These are phyloP conservation scores for Pyrocephalus nanus DNA, from an alignment of 2,797 vertebrate genomes.

Conservation along the genomic window DNA sequence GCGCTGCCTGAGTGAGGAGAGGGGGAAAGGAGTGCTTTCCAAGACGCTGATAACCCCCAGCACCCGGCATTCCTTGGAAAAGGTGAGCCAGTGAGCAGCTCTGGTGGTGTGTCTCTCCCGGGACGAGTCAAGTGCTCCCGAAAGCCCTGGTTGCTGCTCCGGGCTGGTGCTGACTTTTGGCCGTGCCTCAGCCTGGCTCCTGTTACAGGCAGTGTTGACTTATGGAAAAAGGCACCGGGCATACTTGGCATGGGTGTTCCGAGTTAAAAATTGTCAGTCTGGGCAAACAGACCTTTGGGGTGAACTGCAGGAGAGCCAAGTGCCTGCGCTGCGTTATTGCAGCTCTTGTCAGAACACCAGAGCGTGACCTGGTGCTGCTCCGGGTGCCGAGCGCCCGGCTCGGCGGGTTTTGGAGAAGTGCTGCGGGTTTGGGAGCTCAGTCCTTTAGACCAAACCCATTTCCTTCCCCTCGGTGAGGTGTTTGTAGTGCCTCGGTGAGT, in stretches of 20 bases:
- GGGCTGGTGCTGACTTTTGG: background rate
- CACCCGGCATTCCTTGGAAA: fast-evolving
- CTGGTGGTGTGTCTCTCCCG: fast-evolving
- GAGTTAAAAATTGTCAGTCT: background rate
- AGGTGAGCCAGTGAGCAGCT: background rate
- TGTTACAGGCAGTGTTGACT: background rate
- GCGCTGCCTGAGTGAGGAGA: fast-evolving
- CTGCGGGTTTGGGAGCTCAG: background rate
- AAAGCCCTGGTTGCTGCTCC: background rate
- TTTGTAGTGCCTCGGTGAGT: background rate
- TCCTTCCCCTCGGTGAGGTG: background rate
- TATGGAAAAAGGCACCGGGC: background rate
- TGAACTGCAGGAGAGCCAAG: background rate
- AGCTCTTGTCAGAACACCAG: background rate
- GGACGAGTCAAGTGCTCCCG: too few relatives aligned
- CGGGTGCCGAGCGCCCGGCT: fast-evolving
- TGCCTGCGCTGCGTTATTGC: fast-evolving
- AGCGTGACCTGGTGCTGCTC: background rate
- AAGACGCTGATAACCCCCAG: background rate
- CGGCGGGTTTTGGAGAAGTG: background rate
- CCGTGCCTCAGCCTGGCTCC: background rate
- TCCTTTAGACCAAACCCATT: background rate
- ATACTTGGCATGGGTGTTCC: background rate
- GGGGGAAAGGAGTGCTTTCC: background rate
- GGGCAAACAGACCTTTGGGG: background rate